A percentile compares a stretch with the other conserved stretches of the same genome.
Evolutionary conservation across 2,113 vertebrate genomes (phyloP).

Genomic region (Alectura lathami): DNA sequence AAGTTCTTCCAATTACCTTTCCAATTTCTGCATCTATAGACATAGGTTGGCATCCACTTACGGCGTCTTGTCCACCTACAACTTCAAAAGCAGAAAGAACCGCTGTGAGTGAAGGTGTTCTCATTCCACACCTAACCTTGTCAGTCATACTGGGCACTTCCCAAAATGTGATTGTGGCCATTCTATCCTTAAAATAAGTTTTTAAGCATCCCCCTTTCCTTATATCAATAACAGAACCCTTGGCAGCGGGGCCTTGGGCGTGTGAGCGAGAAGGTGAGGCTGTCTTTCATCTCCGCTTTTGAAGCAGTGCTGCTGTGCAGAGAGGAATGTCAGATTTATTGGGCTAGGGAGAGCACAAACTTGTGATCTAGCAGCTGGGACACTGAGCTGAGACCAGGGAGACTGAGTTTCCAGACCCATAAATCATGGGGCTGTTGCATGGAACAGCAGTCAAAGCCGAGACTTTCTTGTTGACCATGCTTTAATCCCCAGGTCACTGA

Average conservation of each 20-base stretch:
- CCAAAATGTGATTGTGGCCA: background rate
- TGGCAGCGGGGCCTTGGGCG: background rate
- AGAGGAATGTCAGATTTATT: background rate
- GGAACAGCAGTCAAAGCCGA: background rate
- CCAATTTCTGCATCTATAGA: accelerated
- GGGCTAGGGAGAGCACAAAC: background rate
- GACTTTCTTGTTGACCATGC: background rate
- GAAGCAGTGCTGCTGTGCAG: background rate
- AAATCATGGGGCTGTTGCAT: background rate
- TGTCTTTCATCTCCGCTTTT: background rate
- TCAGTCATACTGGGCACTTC: background rate
- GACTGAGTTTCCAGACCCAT: background rate
- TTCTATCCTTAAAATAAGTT: background rate
- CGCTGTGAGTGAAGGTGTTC: background rate
- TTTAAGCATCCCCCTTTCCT: background rate
- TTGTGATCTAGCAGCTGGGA: background rate
- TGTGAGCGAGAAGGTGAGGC: background rate
- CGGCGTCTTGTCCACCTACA: background rate
- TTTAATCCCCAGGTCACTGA: background rate
- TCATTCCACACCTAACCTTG: accelerated
- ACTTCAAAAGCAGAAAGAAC: background rate
- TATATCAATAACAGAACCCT: background rate
- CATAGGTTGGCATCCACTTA: background rate
- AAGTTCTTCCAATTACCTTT: background rate
- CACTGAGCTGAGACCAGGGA: background rate